These are phyloP conservation scores for Amphipoea lucens DNA, from an alignment of 2,888 invertebrate species.

Conservation along the genomic window DNA sequence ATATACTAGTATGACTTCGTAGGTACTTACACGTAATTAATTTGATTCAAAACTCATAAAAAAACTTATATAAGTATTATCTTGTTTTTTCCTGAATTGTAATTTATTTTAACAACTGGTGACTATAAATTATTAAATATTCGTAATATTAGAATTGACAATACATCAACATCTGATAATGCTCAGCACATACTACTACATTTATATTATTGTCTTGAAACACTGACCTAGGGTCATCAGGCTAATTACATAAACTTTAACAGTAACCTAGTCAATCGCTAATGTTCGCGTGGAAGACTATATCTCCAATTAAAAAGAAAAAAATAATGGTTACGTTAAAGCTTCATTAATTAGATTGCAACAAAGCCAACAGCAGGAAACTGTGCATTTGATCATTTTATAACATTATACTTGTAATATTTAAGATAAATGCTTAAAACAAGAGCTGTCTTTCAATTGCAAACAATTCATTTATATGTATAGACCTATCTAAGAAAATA, in stretches of 20 bases:
- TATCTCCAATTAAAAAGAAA: background rate
- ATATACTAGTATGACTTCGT: conserved; percentile 16
- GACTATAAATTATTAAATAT: conserved; percentile 20
- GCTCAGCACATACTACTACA: conserved; percentile 47
- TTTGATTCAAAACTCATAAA: conserved; percentile 26
- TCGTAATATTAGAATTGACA: conserved; percentile 62
- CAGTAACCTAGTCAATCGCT: conserved; percentile 11
- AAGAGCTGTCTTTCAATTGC: conserved; percentile 23
- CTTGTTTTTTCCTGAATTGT: background rate
- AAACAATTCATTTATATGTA: conserved; percentile 22
- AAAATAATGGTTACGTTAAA: conserved; percentile 3
- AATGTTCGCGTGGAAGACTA: background rate
- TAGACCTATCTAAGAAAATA: conserved; percentile 35
- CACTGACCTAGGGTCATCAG: conserved; percentile 27
- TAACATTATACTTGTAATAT: conserved; percentile 18
- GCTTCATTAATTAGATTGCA: conserved; percentile 17
- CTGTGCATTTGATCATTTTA: conserved; percentile 15
- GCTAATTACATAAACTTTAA: conserved; percentile 22
- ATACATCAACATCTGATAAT: conserved; percentile 49
- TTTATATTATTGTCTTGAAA: conserved; percentile 64
- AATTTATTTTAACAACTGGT: conserved; percentile 32
- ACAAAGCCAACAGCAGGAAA: conserved; percentile 12
- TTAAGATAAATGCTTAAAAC: conserved; percentile 4
- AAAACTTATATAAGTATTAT: no score
- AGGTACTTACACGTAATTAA: conserved; percentile 1